Conservation (phyloP, 2,888 invertebrate genomes). For the Eristalis intricaria region DNA sequence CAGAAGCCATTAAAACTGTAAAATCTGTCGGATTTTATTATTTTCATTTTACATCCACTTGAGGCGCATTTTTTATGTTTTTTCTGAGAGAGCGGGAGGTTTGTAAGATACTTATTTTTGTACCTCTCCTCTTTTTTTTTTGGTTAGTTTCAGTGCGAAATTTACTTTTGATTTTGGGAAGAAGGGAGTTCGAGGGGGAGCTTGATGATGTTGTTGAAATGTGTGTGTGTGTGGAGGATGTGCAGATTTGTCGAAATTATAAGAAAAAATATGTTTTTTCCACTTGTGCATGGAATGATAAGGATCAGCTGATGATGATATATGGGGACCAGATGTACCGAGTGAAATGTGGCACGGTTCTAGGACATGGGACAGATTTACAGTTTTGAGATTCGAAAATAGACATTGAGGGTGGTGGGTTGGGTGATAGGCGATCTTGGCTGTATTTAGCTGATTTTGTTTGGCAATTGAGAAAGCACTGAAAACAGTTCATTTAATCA, state of each 20-base stretch:
- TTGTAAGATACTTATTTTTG: constrained; percentile 28
- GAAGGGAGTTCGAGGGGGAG: background rate
- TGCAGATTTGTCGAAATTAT: constrained; percentile 26
- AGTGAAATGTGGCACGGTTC: background rate
- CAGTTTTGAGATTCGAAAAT: background rate
- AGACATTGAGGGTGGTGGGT: background rate
- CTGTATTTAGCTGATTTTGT: no score
- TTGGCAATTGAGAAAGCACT: no score
- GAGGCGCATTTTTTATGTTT: constrained; percentile 1
- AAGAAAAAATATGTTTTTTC: constrained; percentile 8
- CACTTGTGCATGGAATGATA: constrained; percentile 45
- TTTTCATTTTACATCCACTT: constrained; percentile 11
- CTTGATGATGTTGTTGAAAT: constrained; percentile 54
- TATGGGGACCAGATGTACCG: constrained; percentile 59
- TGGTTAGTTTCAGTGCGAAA: background rate
- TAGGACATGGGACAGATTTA: background rate
- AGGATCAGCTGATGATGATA: constrained; percentile 66
- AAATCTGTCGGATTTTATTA: constrained; percentile 69
- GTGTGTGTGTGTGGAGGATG: background rate
- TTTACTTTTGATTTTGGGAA: background rate
- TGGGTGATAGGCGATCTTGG: no score
- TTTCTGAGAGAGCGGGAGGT: constrained; percentile 40
- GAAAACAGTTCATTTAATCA: no score
- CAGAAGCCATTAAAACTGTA: constrained; percentile 72
- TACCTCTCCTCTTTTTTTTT: constrained; percentile 6